Base-by-base conservation (phyloP, 2,888 invertebrate species). In the Catocala fraxini region DNA sequence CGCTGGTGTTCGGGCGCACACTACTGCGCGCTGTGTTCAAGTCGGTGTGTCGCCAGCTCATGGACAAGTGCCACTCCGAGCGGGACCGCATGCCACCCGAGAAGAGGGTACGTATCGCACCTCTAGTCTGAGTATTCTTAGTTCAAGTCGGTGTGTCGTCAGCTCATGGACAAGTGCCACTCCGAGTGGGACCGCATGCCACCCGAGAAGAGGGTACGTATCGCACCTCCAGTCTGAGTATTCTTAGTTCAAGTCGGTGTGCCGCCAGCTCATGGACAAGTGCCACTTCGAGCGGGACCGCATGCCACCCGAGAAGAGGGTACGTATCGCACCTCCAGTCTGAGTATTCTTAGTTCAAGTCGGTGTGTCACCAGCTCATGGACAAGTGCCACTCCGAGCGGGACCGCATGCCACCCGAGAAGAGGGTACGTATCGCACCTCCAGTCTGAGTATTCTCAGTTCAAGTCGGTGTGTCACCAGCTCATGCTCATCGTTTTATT, bases 51-150 rank as follows among this genome's bases (percentile, higher is more conserved):
- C 96, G 97, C 51, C 98, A 99, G 85, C 95, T 99, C 33, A 96
- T 98, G 95, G 98, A 98, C 85, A 98, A 98, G 83, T 98, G 98
- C 85, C 96, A 98, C 67, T 96, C 96, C 10, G 98, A 98, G 83
- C 95, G 97, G 47, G 98, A 99, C 84, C 96, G 97, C 59, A 98
- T 99, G 96, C 97, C 98, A 0, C 96, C 97, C 0, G 98, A 99
- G 78, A 98, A 98, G 82, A 93, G 97, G 81, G 95, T 95, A 51
- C 71, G 79, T 72, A 34, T 11, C n/a, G 5, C 46, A 46, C 12
- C 12, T 46, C 45, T 4, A 48, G 15, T 15, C 15, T 25, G 9
- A 49, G 1, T 43, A 43, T 5, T 7, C 10, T 11, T 10, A 10
- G 2, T 99, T 94, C 88, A 95, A 95, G 79, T 97, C 97, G 0